Evolutionary conservation across 2,797 vertebrate species (phyloP), one percentile per base, ranked within the genome.

Genomic region (Catamblyrhynchus diadema): DNA sequence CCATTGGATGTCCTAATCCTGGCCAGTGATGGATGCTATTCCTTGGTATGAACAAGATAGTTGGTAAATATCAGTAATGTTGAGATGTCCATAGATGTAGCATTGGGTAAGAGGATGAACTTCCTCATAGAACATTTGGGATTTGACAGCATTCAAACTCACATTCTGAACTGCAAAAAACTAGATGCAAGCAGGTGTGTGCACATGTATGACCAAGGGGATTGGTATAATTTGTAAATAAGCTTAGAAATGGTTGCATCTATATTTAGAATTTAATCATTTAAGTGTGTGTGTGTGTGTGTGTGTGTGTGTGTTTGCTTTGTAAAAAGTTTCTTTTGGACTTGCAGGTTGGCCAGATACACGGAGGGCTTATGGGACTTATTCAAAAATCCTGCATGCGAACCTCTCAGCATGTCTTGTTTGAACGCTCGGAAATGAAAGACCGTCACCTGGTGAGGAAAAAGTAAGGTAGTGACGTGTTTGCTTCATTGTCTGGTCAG

Each of bases 401-500:
- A 93, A 98, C 98, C 8, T 97, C 96, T 92, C 98, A 98, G 66
- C 98, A 99, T 21, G 98, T 99, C 41, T 98, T 98, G 97, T 99
- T 99, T 85, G 98, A 99, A 95, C 98, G 98, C 90, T 98, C 98
- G 0, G 98, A 99, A 97, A 98, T 98, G 97, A 98, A 98, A 91
- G 98, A 99, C 93, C 98, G 98, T 22, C 97, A 98, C 54, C 93
- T 98, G 8, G 99, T 99, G 95, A 98, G 98, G 93, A 98, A 97
- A 97, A 98, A 98, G 98, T 99, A 97, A 98, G 96, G 47, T 74
- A 56, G 41, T 42, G 87, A 87, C 53, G 14, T 86, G 54, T 77
- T 86, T 53, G 28, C 45, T 91, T 81, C 33, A 35, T 62, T 91
- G n/a, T 65, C 73, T n/a, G 6, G 0, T 61, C 45, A 71, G 19